phyloP scores from a whole-genome alignment of 2,888 invertebrate genomes.

The Macaria notata region DNA sequence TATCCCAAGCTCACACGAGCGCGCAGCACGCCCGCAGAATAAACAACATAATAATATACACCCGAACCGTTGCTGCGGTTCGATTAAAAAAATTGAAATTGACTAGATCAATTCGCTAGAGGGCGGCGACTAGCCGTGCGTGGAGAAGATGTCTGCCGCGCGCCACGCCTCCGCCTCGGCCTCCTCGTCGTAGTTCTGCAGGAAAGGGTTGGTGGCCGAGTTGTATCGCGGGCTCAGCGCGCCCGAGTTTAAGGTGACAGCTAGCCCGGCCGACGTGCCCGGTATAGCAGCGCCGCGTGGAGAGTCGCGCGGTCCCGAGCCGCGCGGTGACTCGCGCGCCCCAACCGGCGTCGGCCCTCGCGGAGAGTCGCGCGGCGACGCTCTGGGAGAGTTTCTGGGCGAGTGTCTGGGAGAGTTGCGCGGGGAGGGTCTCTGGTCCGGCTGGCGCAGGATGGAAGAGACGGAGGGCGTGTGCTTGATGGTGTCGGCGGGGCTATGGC shows the following conservation, averaged over 20 bases:
- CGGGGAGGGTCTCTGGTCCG: slow-evolving; percentile 56
- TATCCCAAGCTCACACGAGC: slow-evolving; percentile 50
- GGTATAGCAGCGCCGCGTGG: slow-evolving; percentile 73
- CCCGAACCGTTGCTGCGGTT: slow-evolving; percentile 76
- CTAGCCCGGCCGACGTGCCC: slow-evolving; percentile 84
- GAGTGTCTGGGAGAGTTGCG: slow-evolving; percentile 50
- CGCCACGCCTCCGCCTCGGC: slow-evolving; percentile 77
- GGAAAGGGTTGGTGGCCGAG: slow-evolving; percentile 83
- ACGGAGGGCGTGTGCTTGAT: slow-evolving; percentile 84
- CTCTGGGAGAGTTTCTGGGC: slow-evolving; percentile 67
- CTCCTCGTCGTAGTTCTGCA: slow-evolving; percentile 80
- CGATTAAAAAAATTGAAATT: slow-evolving; percentile 80
- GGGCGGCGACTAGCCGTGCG: slow-evolving; percentile 70
- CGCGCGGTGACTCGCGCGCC: slow-evolving; percentile 67
- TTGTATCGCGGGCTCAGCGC: slow-evolving; percentile 68
- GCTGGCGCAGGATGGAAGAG: slow-evolving; percentile 71
- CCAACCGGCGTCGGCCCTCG: slow-evolving; percentile 34
- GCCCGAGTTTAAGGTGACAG: slow-evolving; percentile 81
- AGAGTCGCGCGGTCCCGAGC: slow-evolving; percentile 38
- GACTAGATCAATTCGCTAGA: slow-evolving; percentile 79
- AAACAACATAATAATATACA: slow-evolving; percentile 62
- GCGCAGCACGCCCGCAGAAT: slow-evolving; percentile 63
- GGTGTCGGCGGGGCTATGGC: slow-evolving; percentile 90
- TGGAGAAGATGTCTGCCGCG: slow-evolving; percentile 74
- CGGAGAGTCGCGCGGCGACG: slow-evolving; percentile 47